These are phyloP conservation scores for Clarias magur DNA, from an alignment of 2,113 vertebrate species.

Conservation along the genomic window DNA sequence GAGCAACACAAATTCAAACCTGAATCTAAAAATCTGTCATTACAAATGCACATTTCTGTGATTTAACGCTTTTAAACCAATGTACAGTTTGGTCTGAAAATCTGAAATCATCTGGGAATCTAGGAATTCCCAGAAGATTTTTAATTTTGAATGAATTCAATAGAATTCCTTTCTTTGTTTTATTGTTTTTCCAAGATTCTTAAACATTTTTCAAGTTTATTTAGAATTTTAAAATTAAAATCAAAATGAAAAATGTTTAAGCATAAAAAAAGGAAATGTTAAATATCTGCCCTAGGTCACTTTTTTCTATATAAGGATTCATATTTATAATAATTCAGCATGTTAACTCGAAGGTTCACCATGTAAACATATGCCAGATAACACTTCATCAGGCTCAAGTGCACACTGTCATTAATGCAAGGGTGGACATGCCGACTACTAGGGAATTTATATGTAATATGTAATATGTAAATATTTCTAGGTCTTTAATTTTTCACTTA, in stretches of 20 bases:
- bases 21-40: neutral
- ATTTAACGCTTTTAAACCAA: neutral
- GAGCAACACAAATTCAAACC: slow-evolving; percentile 51
- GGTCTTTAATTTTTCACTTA: neutral
- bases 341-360: too few relatives aligned
- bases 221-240: neutral
- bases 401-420: neutral
- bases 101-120: neutral
- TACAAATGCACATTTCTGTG: neutral
- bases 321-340: neutral
- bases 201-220: too few relatives aligned
- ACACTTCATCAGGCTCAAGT: neutral
- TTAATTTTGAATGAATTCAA: too few relatives aligned
- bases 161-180: too few relatives aligned
- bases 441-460: neutral
- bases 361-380: neutral
- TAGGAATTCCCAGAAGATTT: too few relatives aligned
- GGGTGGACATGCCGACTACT: neutral
- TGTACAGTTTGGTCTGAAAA: too few relatives aligned
- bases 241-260: neutral
- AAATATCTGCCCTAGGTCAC: neutral
- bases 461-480: neutral
- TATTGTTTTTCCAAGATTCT: too few relatives aligned
- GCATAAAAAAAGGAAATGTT: neutral
- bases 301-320: neutral